Percentiles rank a stretch among this genome's conserved stretches.
phyloP scores from a whole-genome alignment of 2,113 vertebrate genomes.

The Andinoacara biseriatus region DNA sequence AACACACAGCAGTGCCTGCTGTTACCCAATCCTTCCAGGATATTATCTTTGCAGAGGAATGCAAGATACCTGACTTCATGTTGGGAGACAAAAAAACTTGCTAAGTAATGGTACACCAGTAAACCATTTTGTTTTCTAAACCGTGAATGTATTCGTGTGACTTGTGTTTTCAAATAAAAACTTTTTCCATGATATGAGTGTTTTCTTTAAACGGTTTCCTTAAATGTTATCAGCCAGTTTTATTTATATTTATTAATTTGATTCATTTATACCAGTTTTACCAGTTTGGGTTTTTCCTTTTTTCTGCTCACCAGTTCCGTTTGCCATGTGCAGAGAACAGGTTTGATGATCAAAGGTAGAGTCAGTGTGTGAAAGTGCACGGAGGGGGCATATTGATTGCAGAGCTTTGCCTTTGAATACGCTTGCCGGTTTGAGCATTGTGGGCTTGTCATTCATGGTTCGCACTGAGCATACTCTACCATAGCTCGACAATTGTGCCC shows the following conservation, averaged over 20 bases:
- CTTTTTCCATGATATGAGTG: slow-evolving; percentile 16
- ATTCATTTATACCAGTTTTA: not conserved
- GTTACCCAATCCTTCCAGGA: slow-evolving; percentile 1
- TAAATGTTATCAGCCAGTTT: not conserved
- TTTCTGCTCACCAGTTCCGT: not conserved
- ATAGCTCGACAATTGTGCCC: slow-evolving; percentile 34
- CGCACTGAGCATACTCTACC: slow-evolving; percentile 14
- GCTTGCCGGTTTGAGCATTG: slow-evolving; percentile 40
- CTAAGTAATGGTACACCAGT: not conserved
- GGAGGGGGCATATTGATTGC: slow-evolving; percentile 44
- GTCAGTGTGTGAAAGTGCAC: slow-evolving; percentile 68
- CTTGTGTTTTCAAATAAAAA: slow-evolving; percentile 56
- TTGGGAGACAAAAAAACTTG: not conserved
- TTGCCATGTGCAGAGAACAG: slow-evolving; percentile 10
- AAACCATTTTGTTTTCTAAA: not conserved
- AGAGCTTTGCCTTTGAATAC: slow-evolving; percentile 55
- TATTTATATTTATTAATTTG: not conserved
- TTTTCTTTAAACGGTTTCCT: slow-evolving; percentile 19
- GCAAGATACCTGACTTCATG: not conserved
- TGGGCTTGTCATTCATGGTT: slow-evolving; percentile 51
- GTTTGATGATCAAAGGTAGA: slow-evolving; percentile 65
- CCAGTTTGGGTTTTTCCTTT: not conserved
- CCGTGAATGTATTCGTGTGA: slow-evolving; percentile 23
- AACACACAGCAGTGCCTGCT: not conserved
- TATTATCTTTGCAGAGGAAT: not conserved